Evolutionary conservation across 2,113 vertebrate species (phyloP).

Genomic region (Dipodomys merriami): DNA sequence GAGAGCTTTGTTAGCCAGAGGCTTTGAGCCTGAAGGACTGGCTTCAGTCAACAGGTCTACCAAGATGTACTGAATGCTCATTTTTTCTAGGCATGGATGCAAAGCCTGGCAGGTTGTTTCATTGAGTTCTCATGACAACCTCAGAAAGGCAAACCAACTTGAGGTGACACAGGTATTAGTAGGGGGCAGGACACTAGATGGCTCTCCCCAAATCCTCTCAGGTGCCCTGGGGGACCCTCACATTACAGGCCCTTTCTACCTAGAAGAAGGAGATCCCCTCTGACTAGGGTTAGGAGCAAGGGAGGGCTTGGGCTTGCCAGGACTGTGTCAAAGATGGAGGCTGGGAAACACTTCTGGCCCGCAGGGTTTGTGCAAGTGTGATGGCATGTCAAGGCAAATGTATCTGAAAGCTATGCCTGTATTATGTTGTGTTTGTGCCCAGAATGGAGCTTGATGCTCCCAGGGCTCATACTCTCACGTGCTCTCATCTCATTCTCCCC

Average conservation of each 20-base stretch:
- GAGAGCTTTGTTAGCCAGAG: not conserved
- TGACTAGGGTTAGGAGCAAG: not conserved
- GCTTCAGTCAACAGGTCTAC: not conserved
- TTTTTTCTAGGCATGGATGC: not conserved
- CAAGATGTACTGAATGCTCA: not conserved
- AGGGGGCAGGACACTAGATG: not conserved
- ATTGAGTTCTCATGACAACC: not conserved
- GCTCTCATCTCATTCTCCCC: no score
- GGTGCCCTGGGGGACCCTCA: not conserved
- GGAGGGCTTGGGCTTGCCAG: not conserved
- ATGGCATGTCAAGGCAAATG: not conserved
- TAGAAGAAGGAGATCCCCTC: not conserved
- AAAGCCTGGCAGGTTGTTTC: not conserved
- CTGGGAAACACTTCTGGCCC: not conserved
- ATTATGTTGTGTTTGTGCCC: not conserved
- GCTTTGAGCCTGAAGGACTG: not conserved
- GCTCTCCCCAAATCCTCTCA: not conserved
- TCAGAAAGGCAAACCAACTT: not conserved
- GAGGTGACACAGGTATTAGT: not conserved
- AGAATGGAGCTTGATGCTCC: no score
- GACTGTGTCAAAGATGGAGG: not conserved
- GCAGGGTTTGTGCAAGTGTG: not conserved
- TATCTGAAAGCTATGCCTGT: not conserved
- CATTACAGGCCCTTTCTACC: not conserved
- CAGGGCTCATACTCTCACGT: no score